phyloP scores from a whole-genome alignment of 2,797 vertebrate species.

The Labroides dimidiatus region DNA sequence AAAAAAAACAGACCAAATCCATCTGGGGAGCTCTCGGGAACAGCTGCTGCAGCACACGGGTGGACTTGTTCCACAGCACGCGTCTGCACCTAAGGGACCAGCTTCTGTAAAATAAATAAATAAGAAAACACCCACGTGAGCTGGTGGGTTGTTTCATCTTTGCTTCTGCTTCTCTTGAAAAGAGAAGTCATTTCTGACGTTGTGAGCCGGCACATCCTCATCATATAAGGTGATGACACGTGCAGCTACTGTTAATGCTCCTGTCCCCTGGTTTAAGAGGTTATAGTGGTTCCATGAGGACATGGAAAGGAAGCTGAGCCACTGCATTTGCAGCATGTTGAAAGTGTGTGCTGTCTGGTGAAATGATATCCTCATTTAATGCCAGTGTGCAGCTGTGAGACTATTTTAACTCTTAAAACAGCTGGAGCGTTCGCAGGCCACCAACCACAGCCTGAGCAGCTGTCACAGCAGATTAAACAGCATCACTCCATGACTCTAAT shows the following conservation, averaged over 20 bases:
- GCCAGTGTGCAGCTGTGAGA: conserved; percentile 43
- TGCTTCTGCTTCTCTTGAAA: not conserved
- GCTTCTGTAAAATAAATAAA: not conserved
- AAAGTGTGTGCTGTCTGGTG: conserved; percentile 40
- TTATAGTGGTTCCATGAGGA: not conserved
- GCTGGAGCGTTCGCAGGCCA: conserved; percentile 44
- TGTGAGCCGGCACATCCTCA: not conserved
- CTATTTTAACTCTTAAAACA: conserved; percentile 59
- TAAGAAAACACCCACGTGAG: conserved; percentile 3
- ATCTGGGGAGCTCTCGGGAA: conserved; percentile 13
- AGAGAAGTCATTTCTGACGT: not conserved
- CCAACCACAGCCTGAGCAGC: conserved; percentile 40
- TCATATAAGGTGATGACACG: not conserved
- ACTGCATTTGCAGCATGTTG: conserved; percentile 26
- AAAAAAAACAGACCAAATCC: conserved; percentile 26
- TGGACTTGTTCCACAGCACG: not conserved
- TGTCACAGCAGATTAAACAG: conserved; percentile 15
- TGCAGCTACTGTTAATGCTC: not conserved
- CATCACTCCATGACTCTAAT: not conserved
- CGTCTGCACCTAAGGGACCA: conserved; percentile 3
- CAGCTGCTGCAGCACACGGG: conserved; percentile 38
- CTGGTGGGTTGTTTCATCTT: too few relatives aligned
- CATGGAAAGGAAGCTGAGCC: conserved; percentile 20
- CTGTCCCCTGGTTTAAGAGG: not conserved
- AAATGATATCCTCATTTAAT: conserved; percentile 5